phyloP scores from a whole-genome alignment of 2,888 invertebrate genomes.

The Lissocephala sabroskyi region DNA sequence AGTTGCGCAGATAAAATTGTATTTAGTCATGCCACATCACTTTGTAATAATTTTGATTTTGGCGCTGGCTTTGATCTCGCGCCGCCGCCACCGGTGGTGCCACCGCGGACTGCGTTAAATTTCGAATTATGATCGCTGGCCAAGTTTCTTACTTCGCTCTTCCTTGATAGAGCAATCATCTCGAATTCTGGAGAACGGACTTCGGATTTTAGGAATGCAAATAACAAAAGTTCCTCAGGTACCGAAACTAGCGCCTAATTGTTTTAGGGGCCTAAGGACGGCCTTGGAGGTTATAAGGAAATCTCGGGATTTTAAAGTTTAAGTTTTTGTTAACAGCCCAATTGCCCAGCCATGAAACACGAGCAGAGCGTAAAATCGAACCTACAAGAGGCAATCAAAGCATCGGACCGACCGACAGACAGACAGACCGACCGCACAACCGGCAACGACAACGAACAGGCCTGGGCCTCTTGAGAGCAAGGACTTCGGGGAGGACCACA shows the following conservation, averaged over 20 bases:
- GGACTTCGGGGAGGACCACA: conserved; percentile 41
- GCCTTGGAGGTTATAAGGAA: too few species aligned
- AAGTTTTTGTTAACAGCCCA: conserved; percentile 47
- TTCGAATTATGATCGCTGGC: conserved; percentile 49
- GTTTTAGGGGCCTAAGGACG: too few species aligned
- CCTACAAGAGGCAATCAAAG: not conserved
- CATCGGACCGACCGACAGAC: not conserved
- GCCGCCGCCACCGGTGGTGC: conserved; percentile 50
- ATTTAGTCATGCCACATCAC: conserved; percentile 73
- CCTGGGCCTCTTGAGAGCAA: conserved; percentile 22
- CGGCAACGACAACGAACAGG: conserved; percentile 8
- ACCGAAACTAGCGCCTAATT: too few species aligned
- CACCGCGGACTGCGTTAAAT: conserved; percentile 54
- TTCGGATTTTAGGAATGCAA: too few species aligned
- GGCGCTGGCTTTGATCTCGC: conserved; percentile 67
- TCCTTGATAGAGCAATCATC: too few species aligned
- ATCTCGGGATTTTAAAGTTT: too few species aligned
- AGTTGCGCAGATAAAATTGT: conserved; percentile 62
- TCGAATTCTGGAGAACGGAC: too few species aligned
- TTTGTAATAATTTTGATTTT: conserved; percentile 71
- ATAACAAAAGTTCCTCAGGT: too few species aligned
- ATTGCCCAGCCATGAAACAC: conserved; percentile 48
- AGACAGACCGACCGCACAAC: conserved; percentile 8
- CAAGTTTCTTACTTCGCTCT: too few species aligned
- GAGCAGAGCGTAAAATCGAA: conserved; percentile 19